Percentiles rank a stretch among this genome's conserved stretches.
Evolutionary conservation across 2,888 invertebrate species (phyloP).

Genomic region (Nezara viridula): DNA sequence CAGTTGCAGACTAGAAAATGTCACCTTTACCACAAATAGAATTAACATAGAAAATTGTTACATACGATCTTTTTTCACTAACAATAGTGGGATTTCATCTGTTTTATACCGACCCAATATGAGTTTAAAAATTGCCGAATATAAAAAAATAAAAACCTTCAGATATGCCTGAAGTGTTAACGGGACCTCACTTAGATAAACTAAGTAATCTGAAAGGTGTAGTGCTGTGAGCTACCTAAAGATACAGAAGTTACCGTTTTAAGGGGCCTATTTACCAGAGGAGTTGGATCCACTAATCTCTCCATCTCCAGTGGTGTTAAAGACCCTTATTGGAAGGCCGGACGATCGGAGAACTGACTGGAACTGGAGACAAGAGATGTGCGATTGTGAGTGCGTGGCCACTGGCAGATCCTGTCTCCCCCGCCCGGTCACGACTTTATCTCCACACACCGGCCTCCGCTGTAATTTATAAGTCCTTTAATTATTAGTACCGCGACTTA

Average conservation of each 20-base stretch:
- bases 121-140: no score
- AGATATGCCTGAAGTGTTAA: not conserved
- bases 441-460: not conserved
- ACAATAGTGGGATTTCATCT: no score
- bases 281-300: not conserved
- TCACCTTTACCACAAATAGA: no score
- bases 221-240: not conserved
- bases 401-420: not conserved
- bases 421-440: slow-evolving; percentile 18
- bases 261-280: not conserved
- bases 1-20: no score
- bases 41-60: no score
- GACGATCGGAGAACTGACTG: not conserved
- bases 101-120: no score
- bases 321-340: slow-evolving; percentile 3
- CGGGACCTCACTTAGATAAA: not conserved
- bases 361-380: not conserved
- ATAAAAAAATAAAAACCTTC: not conserved
- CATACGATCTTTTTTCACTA: no score
- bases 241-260: not conserved
- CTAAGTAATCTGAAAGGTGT: not conserved
- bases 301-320: not conserved
- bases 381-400: slow-evolving; percentile 22
- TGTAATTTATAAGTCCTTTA: slow-evolving; percentile 13
- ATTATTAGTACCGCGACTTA: slow-evolving; percentile 44